phyloP scores from a whole-genome alignment of 1,140 invertebrate genomes.

The Micrasema longulum region DNA sequence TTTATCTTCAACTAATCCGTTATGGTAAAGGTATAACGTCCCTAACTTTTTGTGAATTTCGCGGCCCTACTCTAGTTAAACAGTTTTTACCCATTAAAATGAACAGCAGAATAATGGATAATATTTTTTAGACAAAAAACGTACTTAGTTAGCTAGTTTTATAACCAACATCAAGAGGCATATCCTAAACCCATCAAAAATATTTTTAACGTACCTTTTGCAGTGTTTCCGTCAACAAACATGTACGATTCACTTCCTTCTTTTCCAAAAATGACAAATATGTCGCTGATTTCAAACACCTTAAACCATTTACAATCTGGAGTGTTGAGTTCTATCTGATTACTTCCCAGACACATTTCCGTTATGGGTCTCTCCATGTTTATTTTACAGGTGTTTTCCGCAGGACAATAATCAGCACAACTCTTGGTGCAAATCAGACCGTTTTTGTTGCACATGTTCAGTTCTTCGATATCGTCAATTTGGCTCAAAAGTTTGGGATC shows the following conservation, averaged over 20 bases:
- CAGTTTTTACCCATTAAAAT: no score
- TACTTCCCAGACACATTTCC: background rate
- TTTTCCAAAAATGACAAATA: constrained; percentile 66
- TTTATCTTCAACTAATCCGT: no score
- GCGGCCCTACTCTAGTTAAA: no score
- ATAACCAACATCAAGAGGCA: background rate
- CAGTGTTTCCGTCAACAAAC: constrained; percentile 77
- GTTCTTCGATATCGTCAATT: constrained; percentile 73
- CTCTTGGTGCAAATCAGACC: constrained; percentile 36
- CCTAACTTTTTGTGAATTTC: no score
- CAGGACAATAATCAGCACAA: constrained; percentile 41
- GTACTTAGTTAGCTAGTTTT: background rate
- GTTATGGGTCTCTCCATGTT: constrained; percentile 24
- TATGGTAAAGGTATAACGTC: no score
- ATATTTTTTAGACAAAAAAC: background rate
- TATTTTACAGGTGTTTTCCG: constrained; percentile 34
- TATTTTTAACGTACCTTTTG: constrained; percentile 68
- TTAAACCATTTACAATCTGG: constrained; percentile 65
- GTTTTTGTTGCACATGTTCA: constrained; percentile 52
- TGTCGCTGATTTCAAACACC: constrained; percentile 61
- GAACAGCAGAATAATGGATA: background rate
- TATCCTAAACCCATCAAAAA: background rate
- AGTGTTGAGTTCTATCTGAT: background rate
- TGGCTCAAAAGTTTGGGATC: constrained; percentile 62
- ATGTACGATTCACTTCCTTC: constrained; percentile 66